Percentiles rank a stretch among this genome's conserved stretches.
phyloP scores from a whole-genome alignment of 2,888 invertebrate species.

The Dromius quadrimaculatus region DNA sequence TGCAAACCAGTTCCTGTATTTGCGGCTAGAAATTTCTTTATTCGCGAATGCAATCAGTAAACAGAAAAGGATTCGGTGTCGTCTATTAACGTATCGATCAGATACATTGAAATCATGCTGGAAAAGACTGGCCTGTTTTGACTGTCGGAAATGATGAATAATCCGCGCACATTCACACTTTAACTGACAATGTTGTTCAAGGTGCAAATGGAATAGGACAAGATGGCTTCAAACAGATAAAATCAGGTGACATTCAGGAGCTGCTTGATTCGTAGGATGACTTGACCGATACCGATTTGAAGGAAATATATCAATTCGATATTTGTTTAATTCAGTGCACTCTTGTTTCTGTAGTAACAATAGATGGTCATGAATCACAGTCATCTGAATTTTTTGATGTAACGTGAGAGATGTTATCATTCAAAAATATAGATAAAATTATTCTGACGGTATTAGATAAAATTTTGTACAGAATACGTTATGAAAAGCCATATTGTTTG shows the following conservation, averaged over 20 bases:
- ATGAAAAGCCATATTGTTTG: too few relatives aligned
- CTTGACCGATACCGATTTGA: not conserved
- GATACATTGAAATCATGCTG: not conserved
- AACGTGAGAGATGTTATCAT: too few relatives aligned
- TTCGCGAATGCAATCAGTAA: conserved; percentile 39
- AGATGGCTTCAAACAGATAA: conserved; percentile 57
- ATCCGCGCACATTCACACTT: not conserved
- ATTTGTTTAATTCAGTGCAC: too few relatives aligned
- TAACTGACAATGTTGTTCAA: conserved; percentile 40
- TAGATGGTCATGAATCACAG: too few relatives aligned
- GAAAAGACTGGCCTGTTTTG: not conserved
- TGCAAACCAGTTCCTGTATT: conserved; percentile 42
- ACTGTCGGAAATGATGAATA: not conserved
- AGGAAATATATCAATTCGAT: too few relatives aligned
- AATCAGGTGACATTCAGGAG: conserved; percentile 57
- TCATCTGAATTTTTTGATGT: too few relatives aligned
- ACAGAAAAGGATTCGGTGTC: conserved; percentile 15
- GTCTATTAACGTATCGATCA: not conserved
- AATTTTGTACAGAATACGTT: too few relatives aligned
- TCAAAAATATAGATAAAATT: too few relatives aligned
- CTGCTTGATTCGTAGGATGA: conserved; percentile 54
- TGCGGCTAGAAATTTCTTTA: conserved; percentile 37
- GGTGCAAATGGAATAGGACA: conserved; percentile 58
- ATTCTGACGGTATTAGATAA: too few relatives aligned
- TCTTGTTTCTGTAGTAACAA: too few relatives aligned